These are phyloP conservation scores for Eupithecia inturbata DNA, from an alignment of 2,888 invertebrate species.

Conservation along the genomic window DNA sequence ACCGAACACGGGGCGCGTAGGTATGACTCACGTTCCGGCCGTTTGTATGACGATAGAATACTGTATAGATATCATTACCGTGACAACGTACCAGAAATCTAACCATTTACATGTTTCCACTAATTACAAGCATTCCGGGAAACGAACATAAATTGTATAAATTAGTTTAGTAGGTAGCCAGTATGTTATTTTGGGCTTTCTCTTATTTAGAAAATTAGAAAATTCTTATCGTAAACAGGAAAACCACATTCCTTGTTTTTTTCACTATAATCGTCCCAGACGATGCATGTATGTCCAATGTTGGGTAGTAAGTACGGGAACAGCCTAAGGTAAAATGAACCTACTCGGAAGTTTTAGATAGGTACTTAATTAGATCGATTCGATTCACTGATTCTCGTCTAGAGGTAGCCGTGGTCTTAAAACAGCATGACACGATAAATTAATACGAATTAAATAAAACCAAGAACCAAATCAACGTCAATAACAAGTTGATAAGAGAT, in stretches of 20 bases:
- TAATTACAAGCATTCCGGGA: not conserved
- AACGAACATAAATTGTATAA: not conserved
- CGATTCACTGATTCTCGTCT: not conserved
- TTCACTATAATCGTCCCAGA: not conserved
- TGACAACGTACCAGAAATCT: not conserved
- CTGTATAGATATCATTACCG: too few relatives aligned
- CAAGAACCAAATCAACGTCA: not conserved
- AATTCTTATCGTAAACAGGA: slow-evolving; percentile 17
- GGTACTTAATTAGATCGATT: not conserved
- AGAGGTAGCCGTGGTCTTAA: not conserved
- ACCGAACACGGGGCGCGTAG: too few relatives aligned
- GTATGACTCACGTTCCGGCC: too few relatives aligned
- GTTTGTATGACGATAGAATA: too few relatives aligned
- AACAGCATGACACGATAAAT: not conserved
- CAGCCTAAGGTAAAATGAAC: not conserved
- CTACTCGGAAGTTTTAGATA: not conserved
- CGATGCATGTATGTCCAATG: not conserved
- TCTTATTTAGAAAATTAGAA: not conserved
- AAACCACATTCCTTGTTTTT: slow-evolving; percentile 15
- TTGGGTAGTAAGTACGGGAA: not conserved
- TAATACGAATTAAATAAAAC: not conserved
- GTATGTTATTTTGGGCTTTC: not conserved
- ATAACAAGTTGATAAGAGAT: not conserved
- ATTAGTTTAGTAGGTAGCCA: not conserved
- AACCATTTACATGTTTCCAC: not conserved